Percentiles rank a stretch among this genome's conserved stretches.
These are phyloP conservation scores for Diabrotica virgifera DNA, from an alignment of 1,140 invertebrate species.

Conservation along the genomic window DNA sequence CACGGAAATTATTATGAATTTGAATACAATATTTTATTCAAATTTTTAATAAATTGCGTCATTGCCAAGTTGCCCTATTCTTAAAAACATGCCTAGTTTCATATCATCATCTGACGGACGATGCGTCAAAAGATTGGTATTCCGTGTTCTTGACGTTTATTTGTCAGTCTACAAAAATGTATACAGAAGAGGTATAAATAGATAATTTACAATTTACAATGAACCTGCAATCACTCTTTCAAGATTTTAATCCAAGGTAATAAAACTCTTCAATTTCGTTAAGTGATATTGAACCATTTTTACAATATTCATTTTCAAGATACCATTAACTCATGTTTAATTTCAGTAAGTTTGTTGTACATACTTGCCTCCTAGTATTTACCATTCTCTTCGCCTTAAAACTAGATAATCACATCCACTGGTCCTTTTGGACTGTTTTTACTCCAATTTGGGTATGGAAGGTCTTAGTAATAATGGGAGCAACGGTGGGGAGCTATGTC, in stretches of 20 bases:
- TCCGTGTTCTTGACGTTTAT: neutral
- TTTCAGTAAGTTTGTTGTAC: constrained; percentile 93
- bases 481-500: constrained; percentile 84
- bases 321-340: constrained; percentile 32
- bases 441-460: constrained; percentile 97
- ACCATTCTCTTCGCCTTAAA: constrained; percentile 85
- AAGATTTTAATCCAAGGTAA: constrained; percentile 91
- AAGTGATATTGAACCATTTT: no score
- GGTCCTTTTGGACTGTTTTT: constrained; percentile 94
- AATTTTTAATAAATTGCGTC: no score
- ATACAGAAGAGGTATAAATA: constrained; percentile 12
- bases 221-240: constrained; percentile 87
- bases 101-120: neutral
- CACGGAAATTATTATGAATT: no score
- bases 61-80: no score
- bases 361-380: constrained; percentile 88
- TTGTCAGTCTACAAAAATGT: neutral
- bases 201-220: constrained; percentile 49
- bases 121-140: neutral
- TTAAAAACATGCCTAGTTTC: neutral
- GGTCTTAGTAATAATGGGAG: constrained; percentile 82
- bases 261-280: neutral
- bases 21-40: no score
- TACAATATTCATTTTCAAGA: no score
- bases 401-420: constrained; percentile 79